Evolutionary conservation across 1,140 invertebrate species (phyloP).

Genomic region (Oscheius sp.): DNA sequence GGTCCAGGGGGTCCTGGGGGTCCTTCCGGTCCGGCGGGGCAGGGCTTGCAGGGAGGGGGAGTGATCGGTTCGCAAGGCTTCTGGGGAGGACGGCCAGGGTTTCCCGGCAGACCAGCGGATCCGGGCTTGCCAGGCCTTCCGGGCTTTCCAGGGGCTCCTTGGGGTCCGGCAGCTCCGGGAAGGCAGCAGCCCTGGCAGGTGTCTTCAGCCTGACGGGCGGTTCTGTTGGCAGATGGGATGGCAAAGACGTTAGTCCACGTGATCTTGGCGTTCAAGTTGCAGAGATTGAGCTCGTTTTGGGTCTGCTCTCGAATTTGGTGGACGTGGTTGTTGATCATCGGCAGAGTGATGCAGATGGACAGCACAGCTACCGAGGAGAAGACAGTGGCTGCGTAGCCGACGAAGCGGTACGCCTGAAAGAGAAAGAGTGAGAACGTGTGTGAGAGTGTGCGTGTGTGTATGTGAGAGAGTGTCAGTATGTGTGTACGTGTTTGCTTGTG

Average conservation of each 20-base stretch:
- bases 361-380: not conserved
- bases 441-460: no score
- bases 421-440: no score
- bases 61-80: conserved; percentile 31
- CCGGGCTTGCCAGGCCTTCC: conserved; percentile 33
- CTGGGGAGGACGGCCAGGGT: conserved; percentile 19
- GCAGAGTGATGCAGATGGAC: conserved; percentile 3
- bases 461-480: no score
- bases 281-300: no score
- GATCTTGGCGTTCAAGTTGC: no score
- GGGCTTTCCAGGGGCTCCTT: conserved; percentile 26
- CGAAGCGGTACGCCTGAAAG: no score
- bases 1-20: conserved; percentile 21
- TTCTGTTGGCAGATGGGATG: no score
- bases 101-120: conserved; percentile 24
- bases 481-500: no score
- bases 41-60: conserved; percentile 39
- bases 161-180: conserved; percentile 39
- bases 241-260: no score
- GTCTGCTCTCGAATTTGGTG: no score
- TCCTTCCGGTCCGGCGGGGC: conserved; percentile 24
- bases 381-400: no score
- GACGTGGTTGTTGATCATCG: no score
- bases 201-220: conserved; percentile 33
- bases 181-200: conserved; percentile 35